Conservation (phyloP, 1,140 invertebrate genomes). For the Cyclargus thomasi region DNA sequence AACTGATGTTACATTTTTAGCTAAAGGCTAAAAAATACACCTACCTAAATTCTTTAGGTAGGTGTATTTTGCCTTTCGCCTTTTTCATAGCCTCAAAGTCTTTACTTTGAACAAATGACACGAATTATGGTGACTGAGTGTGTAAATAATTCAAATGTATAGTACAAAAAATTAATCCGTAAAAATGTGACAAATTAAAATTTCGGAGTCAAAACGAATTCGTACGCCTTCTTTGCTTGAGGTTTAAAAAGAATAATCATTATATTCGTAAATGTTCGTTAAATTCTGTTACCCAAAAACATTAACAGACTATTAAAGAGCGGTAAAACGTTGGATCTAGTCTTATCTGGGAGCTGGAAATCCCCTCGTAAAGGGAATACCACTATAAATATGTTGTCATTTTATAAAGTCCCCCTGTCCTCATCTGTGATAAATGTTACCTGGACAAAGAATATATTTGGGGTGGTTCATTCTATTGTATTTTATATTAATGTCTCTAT, state of each 20-base stretch:
- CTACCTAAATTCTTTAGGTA: no score
- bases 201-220: not conserved
- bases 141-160: slow-evolving; percentile 1
- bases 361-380: slow-evolving; percentile 12
- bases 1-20: no score
- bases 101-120: slow-evolving; percentile 11
- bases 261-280: not conserved
- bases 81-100: not conserved
- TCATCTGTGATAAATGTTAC: slow-evolving; percentile 12
- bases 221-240: not conserved
- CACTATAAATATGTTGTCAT: slow-evolving; percentile 15
- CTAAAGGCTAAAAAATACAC: no score
- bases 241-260: not conserved
- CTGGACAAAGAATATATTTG: slow-evolving; percentile 7
- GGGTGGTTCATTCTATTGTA: not conserved
- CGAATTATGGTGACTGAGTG: slow-evolving; percentile 5
- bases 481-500: slow-evolving; percentile 4
- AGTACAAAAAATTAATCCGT: not conserved
- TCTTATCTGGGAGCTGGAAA: slow-evolving; percentile 8
- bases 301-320: slow-evolving; percentile 11
- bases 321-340: slow-evolving; percentile 8
- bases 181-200: not conserved
- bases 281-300: slow-evolving; percentile 1
- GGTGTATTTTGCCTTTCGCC: not conserved
- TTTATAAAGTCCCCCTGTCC: slow-evolving; percentile 2